A percentile compares a stretch with the other conserved stretches of the same genome.
phyloP scores from a whole-genome alignment of 2,888 invertebrate species.

The Andricus quercusramuli region DNA sequence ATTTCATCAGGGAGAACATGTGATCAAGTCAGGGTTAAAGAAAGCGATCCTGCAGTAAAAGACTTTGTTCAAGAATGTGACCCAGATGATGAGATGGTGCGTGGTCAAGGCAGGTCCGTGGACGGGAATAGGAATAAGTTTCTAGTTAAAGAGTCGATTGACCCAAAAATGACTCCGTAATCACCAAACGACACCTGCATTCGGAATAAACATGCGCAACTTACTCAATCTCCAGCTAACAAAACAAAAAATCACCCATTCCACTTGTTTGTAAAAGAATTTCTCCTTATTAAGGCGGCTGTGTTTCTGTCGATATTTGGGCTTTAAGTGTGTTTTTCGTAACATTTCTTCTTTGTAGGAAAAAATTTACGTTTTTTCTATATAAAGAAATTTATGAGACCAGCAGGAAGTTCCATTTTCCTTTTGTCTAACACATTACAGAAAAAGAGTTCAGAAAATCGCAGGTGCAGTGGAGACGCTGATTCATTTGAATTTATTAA shows the following conservation, averaged over 20 bases:
- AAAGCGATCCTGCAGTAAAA: constrained; percentile 36
- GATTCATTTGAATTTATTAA: neutral
- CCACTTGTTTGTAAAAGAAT: neutral
- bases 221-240: neutral
- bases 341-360: too few species aligned
- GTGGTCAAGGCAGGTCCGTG: constrained; percentile 19
- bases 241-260: neutral
- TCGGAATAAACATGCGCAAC: neutral
- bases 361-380: too few species aligned
- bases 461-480: neutral
- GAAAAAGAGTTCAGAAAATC: neutral
- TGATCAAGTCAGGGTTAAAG: constrained; percentile 30
- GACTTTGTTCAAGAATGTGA: constrained; percentile 38
- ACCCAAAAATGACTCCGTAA: constrained; percentile 38
- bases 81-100: constrained; percentile 35
- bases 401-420: too few species aligned
- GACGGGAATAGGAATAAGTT: constrained; percentile 37
- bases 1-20: neutral
- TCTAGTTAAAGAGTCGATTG: constrained; percentile 30
- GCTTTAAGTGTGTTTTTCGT: too few species aligned
- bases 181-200: constrained; percentile 3
- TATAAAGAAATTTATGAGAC: too few species aligned
- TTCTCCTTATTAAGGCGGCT: too few species aligned
- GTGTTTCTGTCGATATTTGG: too few species aligned
- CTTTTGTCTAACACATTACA: too few species aligned